Evolutionary conservation across 2,113 vertebrate species (phyloP), one percentile per base, ranked within the genome.

Genomic region (Mungos mungo): DNA sequence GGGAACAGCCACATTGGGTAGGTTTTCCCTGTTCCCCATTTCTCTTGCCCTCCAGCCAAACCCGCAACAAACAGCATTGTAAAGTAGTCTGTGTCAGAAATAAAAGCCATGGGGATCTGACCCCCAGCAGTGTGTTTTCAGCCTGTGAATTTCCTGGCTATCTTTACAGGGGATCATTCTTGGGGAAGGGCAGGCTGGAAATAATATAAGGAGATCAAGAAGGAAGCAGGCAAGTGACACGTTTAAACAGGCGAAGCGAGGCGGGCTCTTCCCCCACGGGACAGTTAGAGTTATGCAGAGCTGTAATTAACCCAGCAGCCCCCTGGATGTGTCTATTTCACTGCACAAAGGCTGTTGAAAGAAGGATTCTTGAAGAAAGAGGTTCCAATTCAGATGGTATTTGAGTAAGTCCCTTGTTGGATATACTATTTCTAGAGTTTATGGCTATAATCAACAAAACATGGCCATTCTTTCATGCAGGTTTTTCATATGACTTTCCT

Each of bases 371-470:
- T 97, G 92, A 96, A 96, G 96, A 98, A 96, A 97, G 94, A 96
- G 95, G 90, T 88, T 98, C 97, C 97, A 89, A 80, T 98, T 96
- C 97, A 96, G 91, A 93, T 97, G 97, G 96, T 95, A 98, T 97
- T 97, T 94, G 97, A 98, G 94, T 93, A 88, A 85, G 90, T 97
- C 98, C 98, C 98, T 95, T 18, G 93, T 88, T 93, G 97, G 84
- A 93, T 97, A 98, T 98, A 92, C 84, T 92, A 47, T 97, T 98
- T 98, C 98, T 95, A 16, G 96, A 94, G 97, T 98, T 93, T 96
- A 96, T 95, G 81, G 88, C 95, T 97, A 65, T 98, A 97, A 98
- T 98, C 97, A 98, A 97, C 96, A 97, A 97, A 98, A 98, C 95
- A 88, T 97, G 96, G 95, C 77, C 77, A 23, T 94, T 96, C 95